Evolutionary conservation across 2,797 vertebrate genomes (phyloP).

Genomic region (Pterois miles): DNA sequence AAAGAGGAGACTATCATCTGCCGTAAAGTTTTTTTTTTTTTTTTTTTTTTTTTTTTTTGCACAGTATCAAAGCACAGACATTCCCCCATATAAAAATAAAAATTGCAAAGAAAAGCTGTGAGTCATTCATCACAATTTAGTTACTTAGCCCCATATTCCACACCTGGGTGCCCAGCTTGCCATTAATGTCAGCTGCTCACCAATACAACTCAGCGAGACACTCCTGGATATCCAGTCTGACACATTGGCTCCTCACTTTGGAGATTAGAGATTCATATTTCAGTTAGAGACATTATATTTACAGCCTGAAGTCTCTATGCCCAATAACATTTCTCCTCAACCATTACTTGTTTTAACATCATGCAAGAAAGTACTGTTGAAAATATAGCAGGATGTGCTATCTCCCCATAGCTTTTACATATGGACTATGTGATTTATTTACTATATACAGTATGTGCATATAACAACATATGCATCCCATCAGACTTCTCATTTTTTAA

Average conservation of each 20-base stretch:
- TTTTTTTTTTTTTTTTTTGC: no score
- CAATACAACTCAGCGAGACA: slow-evolving; percentile 64
- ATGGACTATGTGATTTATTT: neutral
- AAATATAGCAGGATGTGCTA: neutral
- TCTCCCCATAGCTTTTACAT: neutral
- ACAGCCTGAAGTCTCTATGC: slow-evolving; percentile 21
- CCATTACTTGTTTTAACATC: neutral
- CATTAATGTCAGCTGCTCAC: slow-evolving; percentile 71
- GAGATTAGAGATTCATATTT: slow-evolving; percentile 66
- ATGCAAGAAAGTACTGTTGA: neutral
- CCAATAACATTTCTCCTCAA: slow-evolving; percentile 11
- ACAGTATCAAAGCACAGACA: slow-evolving; percentile 1
- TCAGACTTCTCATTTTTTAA: neutral
- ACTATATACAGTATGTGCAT: neutral
- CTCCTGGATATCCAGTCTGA: slow-evolving; percentile 66
- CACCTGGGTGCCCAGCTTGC: slow-evolving; percentile 76
- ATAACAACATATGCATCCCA: neutral
- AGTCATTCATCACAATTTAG: slow-evolving; percentile 81
- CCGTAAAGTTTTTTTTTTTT: neutral
- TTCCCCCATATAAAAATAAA: slow-evolving; percentile 36
- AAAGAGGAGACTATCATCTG: neutral
- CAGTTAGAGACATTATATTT: slow-evolving; percentile 53
- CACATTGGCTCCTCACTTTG: slow-evolving; percentile 53
- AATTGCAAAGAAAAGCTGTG: slow-evolving; percentile 50
- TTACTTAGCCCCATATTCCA: slow-evolving; percentile 74